Percentiles rank a stretch among this genome's conserved stretches.
Conservation (phyloP, 1,140 invertebrate genomes). For the Metaphire vulgaris region DNA sequence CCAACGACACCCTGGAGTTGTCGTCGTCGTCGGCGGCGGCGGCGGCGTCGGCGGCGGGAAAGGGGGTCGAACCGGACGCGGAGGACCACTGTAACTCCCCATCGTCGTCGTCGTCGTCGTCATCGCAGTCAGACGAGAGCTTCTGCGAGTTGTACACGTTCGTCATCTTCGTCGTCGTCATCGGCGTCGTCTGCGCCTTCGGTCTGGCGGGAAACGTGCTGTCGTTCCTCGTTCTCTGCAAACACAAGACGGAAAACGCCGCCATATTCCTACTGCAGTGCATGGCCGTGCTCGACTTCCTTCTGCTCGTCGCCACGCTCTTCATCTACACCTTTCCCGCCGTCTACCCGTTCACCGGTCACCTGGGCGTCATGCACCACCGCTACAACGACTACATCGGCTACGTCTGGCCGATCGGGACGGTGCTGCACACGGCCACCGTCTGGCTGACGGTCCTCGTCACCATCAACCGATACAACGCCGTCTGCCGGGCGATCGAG, state of each 20-base stretch:
- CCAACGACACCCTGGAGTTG: too few species aligned
- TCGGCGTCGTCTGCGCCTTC: constrained; percentile 24
- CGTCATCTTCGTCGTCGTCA: constrained; percentile 25
- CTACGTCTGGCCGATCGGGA: constrained; percentile 29
- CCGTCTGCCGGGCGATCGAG: constrained; percentile 17
- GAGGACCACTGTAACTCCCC: too few species aligned
- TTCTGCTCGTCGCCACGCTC: constrained; percentile 23
- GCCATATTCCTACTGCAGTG: constrained; percentile 29
- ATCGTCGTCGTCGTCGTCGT: too few species aligned
- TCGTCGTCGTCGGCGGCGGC: too few species aligned
- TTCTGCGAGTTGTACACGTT: constrained; percentile 22
- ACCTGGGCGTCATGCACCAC: neutral
- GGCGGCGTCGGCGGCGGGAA: too few species aligned
- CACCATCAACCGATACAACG: constrained; percentile 22
- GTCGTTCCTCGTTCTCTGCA: constrained; percentile 25
- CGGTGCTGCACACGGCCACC: constrained; percentile 26
- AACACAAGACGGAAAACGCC: constrained; percentile 15
- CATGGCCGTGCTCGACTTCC: constrained; percentile 25
- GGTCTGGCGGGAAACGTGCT: constrained; percentile 26
- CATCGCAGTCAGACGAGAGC: neutral
- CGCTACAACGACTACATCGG: neutral
- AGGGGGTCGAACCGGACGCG: too few species aligned
- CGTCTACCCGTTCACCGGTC: constrained; percentile 13
- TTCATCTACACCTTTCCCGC: constrained; percentile 27
- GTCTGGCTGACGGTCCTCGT: constrained; percentile 30